Conservation (phyloP, 2,797 vertebrate species). For the Silurus aristotelis region DNA sequence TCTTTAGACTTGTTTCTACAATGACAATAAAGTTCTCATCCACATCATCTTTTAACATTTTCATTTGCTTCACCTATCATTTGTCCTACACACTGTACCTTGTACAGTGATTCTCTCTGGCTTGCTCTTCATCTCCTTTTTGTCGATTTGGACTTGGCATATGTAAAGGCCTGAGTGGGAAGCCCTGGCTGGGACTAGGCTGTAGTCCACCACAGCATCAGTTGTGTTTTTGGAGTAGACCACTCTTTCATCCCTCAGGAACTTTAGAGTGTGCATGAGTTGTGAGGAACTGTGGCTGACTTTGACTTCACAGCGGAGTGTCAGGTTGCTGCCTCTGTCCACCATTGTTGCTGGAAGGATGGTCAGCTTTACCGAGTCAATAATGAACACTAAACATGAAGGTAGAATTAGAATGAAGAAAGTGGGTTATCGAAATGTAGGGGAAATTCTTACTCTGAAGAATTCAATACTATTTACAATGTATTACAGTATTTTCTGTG, state of each 20-base stretch:
- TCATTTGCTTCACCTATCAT: not conserved
- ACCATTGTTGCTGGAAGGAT: conserved; percentile 61
- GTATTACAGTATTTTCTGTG: not conserved
- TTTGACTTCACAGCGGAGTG: conserved; percentile 63
- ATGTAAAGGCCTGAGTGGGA: conserved; percentile 69
- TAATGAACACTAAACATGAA: conserved; percentile 63
- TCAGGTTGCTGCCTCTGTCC: conserved; percentile 62
- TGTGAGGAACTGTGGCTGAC: conserved; percentile 63
- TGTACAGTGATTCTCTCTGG: conserved; percentile 56
- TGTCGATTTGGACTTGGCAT: conserved; percentile 66
- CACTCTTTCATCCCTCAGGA: conserved; percentile 51
- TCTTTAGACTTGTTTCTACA: not conserved
- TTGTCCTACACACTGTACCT: conserved; percentile 62
- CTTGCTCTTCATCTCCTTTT: conserved; percentile 59
- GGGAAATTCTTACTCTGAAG: not conserved
- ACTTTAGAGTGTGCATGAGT: conserved; percentile 62
- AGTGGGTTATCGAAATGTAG: not conserved
- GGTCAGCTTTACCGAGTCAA: conserved; percentile 65
- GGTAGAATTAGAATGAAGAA: not conserved
- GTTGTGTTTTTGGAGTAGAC: conserved; percentile 56
- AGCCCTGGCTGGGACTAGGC: conserved; percentile 63
- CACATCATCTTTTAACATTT: not conserved
- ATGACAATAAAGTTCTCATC: not conserved
- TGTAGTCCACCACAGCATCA: conserved; percentile 38
- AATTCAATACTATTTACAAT: not conserved